phyloP scores from a whole-genome alignment of 2,888 invertebrate species.

The Platerodrilus igneus region DNA sequence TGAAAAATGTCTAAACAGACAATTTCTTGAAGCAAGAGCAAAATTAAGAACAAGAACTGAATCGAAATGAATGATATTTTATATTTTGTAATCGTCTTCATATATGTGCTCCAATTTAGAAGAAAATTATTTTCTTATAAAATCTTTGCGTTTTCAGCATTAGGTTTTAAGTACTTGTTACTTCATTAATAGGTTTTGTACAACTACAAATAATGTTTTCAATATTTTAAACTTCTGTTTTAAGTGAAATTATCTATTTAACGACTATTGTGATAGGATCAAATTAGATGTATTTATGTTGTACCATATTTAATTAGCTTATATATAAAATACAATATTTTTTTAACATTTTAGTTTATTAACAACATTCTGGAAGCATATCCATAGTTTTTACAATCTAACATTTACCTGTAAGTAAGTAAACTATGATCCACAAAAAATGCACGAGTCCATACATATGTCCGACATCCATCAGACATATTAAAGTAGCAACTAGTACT shows the following conservation, averaged over 20 bases:
- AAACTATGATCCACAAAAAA: no score
- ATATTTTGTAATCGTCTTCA: constrained; percentile 9
- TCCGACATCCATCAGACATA: no score
- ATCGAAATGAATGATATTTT: constrained; percentile 29
- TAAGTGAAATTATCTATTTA: constrained; percentile 9
- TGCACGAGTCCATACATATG: no score
- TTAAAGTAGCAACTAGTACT: no score
- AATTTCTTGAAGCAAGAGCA: constrained; percentile 61
- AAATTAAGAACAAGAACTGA: constrained; percentile 55
- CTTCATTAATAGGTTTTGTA: constrained; percentile 9
- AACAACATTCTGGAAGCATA: no score
- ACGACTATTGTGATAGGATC: constrained; percentile 21
- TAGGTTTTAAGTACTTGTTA: no score
- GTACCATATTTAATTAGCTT: constrained; percentile 14
- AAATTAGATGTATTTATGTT: constrained; percentile 13
- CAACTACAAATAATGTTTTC: constrained; percentile 8
- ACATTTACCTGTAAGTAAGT: no score
- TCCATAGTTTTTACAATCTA: not conserved
- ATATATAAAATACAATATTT: constrained; percentile 16
- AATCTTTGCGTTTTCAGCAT: constrained; percentile 14
- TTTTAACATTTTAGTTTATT: no score
- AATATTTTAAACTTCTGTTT: constrained; percentile 11
- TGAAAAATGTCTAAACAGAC: constrained; percentile 53
- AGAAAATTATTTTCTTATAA: constrained; percentile 16
- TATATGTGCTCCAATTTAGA: constrained; percentile 8